A percentile compares a stretch with the other conserved stretches of the same genome.
phyloP scores from a whole-genome alignment of 2,888 invertebrate genomes.

The Xestia c-nigrum region DNA sequence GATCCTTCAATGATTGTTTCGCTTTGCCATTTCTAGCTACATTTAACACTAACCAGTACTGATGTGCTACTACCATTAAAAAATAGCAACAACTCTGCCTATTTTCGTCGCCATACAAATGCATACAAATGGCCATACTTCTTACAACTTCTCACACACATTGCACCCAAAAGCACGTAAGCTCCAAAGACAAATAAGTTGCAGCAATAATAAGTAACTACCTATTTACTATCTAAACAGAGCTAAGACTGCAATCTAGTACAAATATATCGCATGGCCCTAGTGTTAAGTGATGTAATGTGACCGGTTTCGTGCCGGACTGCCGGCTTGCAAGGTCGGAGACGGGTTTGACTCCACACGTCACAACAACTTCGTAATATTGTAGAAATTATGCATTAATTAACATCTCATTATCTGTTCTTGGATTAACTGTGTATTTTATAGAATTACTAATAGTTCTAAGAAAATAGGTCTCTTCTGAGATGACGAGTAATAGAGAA shows the following conservation, averaged over 20 bases:
- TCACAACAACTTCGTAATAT: conserved; percentile 56
- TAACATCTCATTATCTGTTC: conserved; percentile 7
- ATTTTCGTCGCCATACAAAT: not conserved
- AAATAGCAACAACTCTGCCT: not conserved
- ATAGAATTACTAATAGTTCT: too few species aligned
- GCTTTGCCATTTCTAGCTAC: not conserved
- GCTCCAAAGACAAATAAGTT: not conserved
- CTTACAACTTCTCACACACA: not conserved
- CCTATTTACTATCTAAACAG: conserved; percentile 19
- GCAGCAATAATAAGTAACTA: not conserved
- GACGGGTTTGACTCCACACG: conserved; percentile 77
- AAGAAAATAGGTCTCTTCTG: not conserved
- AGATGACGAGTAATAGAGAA: not conserved
- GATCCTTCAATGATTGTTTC: not conserved
- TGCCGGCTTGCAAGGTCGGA: conserved; percentile 81
- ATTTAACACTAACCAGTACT: not conserved
- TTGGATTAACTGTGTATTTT: too few species aligned
- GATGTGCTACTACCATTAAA: not conserved
- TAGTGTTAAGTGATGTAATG: conserved; percentile 68
- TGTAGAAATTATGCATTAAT: conserved; percentile 52
- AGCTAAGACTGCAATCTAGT: conserved; percentile 28
- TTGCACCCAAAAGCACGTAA: not conserved
- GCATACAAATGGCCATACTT: not conserved
- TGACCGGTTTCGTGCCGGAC: conserved; percentile 75
- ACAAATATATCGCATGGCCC: conserved; percentile 50